Conservation (phyloP, 2,888 invertebrate genomes). For the Hermaeophaga mercurialis region DNA sequence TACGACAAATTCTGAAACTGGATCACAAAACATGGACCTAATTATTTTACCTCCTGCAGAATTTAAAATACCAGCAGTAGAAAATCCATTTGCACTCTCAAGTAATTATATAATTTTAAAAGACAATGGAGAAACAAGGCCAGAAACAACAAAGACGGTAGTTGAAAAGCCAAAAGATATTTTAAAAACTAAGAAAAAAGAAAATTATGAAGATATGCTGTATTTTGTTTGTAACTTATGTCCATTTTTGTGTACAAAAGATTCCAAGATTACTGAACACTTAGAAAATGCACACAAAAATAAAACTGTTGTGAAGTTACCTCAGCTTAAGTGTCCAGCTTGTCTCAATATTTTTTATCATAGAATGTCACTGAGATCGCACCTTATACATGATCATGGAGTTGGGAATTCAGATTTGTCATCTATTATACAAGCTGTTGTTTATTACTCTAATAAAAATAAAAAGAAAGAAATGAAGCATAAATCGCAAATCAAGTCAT, state of each 20-base stretch:
- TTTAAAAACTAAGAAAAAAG: constrained; percentile 32
- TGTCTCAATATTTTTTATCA: constrained; percentile 70
- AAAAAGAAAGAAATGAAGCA: constrained; percentile 34
- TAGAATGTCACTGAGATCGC: constrained; percentile 65
- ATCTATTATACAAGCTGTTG: constrained; percentile 63
- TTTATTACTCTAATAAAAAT: constrained; percentile 52
- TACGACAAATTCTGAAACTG: constrained; percentile 38
- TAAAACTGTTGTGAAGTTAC: constrained; percentile 62
- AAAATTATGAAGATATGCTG: constrained; percentile 49
- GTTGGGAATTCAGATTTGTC: constrained; percentile 66
- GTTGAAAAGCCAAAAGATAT: constrained; percentile 13
- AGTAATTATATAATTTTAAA: constrained; percentile 48
- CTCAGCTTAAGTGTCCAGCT: constrained; percentile 69
- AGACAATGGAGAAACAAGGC: constrained; percentile 38
- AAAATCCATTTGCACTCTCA: constrained; percentile 35
- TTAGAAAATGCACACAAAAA: constrained; percentile 57
- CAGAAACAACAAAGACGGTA: constrained; percentile 22
- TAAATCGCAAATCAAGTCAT: constrained; percentile 22
- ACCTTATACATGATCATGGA: constrained; percentile 71
- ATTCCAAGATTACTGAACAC: constrained; percentile 53
- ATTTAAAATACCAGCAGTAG: constrained; percentile 43
- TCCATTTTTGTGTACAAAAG: constrained; percentile 54
- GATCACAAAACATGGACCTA: constrained; percentile 47
- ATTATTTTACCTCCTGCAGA: constrained; percentile 46
- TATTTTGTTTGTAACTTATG: constrained; percentile 56